Evolutionary conservation across 2,113 vertebrate species (phyloP), one percentile per base, ranked within the genome.

Genomic region (Aldabrachelys gigantea): DNA sequence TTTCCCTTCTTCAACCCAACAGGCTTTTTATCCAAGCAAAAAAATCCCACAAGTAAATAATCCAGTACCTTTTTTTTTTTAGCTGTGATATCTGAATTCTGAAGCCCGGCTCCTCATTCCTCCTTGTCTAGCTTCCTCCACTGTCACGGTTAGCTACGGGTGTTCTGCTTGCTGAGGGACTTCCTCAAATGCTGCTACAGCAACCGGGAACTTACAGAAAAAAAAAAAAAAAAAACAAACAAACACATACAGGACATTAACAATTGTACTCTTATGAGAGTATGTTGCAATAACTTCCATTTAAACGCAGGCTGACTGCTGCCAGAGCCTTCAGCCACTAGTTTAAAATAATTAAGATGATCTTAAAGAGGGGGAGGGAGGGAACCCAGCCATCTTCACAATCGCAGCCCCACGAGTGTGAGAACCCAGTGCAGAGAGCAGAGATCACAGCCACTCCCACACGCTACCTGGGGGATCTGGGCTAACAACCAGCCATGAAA

Each of bases 141-240:
- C 72, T 25, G 41, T 50, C 12, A 27, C 41, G 1, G 21, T 50
- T 80, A 44, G 59, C 78, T 4, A 19, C 44, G 78, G 86, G 69
- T 47, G 82, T 85, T 88, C 59, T 54, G 91, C 78, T 54, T 0
- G 0, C 7, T 81, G 31, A 0, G 1, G 62, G 4, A 89, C 93
- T 95, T 93, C 96, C 91, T 87, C 93, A 94, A 80, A 93, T 1
- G 5, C 80, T 31, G 31, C 62, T 8, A 62, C 76, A 86, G 88
- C 16, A 11, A 22, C 35, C 29, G 35, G 80, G 82, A 95, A 92
- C 89, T 92, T 75, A 87, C 87, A 12, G 69, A 44, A 44, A 44
- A 25, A 44, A 44, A 76, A 41, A 38, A 21, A 88, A 84, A 19
- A 76, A 3, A 41, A 0, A 29, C 27, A 6, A 19, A 76, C 41